A percentile compares a stretch with the other conserved stretches of the same genome.
Conservation (phyloP, 2,797 vertebrate species). For the Phoeniculus purpureus region DNA sequence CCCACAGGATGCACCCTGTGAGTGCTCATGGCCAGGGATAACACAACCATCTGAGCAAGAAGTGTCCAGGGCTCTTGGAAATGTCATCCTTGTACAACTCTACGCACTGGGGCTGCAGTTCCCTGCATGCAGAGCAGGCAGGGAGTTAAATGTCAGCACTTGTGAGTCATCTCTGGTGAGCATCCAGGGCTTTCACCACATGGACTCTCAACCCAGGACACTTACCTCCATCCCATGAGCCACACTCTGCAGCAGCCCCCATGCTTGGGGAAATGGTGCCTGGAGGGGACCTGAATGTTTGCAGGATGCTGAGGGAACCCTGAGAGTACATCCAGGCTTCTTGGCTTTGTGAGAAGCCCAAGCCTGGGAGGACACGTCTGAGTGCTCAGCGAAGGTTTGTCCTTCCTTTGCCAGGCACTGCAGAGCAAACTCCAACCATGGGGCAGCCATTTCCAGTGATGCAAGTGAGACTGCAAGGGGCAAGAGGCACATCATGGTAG, state of each 20-base stretch:
- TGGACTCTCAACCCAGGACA: neutral
- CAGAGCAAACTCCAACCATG: neutral
- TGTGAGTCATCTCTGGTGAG: neutral
- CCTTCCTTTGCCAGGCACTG: accelerated
- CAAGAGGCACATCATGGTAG: accelerated
- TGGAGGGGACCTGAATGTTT: neutral
- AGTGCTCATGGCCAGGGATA: neutral
- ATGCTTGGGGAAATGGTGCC: neutral
- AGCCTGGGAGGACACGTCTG: neutral
- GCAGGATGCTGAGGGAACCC: neutral
- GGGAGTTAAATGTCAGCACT: neutral
- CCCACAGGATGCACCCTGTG: accelerated
- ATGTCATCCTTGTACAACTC: neutral
- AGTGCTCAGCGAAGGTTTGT: neutral
- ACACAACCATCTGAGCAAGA: neutral
- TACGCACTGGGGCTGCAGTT: neutral
- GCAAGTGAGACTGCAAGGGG: accelerated
- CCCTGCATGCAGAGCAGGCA: neutral
- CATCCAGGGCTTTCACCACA: neutral
- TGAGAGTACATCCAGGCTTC: neutral
- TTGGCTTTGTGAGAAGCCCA: neutral
- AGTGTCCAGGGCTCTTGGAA: neutral
- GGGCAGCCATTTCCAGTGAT: neutral
- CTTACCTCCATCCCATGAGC: neutral
- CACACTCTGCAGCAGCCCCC: neutral